phyloP scores from a whole-genome alignment of 1,140 invertebrate genomes.

The Drosophila obscura region DNA sequence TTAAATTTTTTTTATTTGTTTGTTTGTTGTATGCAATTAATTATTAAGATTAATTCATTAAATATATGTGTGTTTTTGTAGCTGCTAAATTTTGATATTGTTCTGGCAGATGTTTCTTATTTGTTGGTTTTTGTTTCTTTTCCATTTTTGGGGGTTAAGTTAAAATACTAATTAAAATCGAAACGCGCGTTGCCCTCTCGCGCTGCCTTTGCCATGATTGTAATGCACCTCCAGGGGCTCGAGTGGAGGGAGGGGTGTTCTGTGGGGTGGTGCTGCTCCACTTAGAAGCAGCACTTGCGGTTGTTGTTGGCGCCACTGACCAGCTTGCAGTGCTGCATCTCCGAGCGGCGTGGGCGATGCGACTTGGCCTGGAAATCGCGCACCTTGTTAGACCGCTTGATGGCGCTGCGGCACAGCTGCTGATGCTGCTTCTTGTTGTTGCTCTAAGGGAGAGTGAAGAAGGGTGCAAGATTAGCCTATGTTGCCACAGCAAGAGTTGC shows the following conservation, averaged over 20 bases:
- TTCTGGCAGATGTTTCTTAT: constrained; percentile 42
- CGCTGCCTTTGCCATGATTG: constrained; percentile 69
- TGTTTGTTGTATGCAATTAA: constrained; percentile 64
- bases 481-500: too few relatives aligned
- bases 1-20: constrained; percentile 52
- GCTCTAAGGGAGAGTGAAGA: constrained; percentile 30
- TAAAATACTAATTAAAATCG: constrained; percentile 81
- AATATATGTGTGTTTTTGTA: constrained; percentile 56
- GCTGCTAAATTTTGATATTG: constrained; percentile 75
- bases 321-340: constrained; percentile 86
- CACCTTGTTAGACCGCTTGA: constrained; percentile 88
- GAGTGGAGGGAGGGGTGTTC: constrained; percentile 7
- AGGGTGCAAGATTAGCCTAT: too few relatives aligned
- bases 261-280: constrained; percentile 9
- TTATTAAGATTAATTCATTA: constrained; percentile 55
- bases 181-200: constrained; percentile 38
- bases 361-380: constrained; percentile 87
- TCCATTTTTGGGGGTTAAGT: constrained; percentile 54
- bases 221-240: constrained; percentile 29
- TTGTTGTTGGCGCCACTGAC: constrained; percentile 89
- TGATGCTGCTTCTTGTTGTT: constrained; percentile 85
- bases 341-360: constrained; percentile 86
- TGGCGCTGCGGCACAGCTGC: constrained; percentile 85
- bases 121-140: constrained; percentile 36
- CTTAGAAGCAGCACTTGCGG: constrained; percentile 87